Base-by-base conservation (phyloP, 2,113 vertebrate species). In the Hiodon alosoides region DNA sequence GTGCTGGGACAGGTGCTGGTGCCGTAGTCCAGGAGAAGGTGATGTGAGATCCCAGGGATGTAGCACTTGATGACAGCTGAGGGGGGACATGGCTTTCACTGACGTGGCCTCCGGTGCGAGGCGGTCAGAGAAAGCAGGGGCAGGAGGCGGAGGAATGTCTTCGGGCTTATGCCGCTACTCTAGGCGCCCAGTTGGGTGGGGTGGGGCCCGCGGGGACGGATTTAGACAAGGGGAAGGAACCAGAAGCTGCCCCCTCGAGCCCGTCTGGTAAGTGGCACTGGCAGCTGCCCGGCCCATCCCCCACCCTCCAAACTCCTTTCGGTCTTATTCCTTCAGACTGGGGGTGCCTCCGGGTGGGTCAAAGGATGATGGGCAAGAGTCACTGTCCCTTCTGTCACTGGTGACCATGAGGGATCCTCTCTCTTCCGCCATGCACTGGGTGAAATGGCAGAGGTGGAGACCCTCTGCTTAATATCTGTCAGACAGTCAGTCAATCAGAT, bases 211-310 rank as follows among this genome's bases (percentile, higher is more conserved):
- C 54, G 59, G 46, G 31, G 52, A 65, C 76, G 31, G 51, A 73
- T 78, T 62, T 78, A 78, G 76, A 77, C 47, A 48, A 55, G 16
- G 47, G 57, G 71, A 69, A 47, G n/a, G 71, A 54, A 71, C 71
- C 57, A 62, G 16, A 73, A 73, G 71, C 54, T 68, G 57, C 71
- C 59, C 48, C 10, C 50, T 73, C 66, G 57, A 65, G 57, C 58
- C 47, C 14, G 65, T 54, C 48, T 58, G 16, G 48, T 69, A 68
- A 78, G 54, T 69, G 76, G 64, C 76, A 78, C 55, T 48, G 71
- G 71, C 76, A 78, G 76, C 66, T 78, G 76, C 7, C 71, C 46
- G 16, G 3, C 61, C 5, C 48, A 17, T 11, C 52, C 65, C n/a
- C 70, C 53, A 13, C 3, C 7, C 11, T 10, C 69, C 69, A 55